phyloP scores from a whole-genome alignment of 2,888 invertebrate species.

The Ferrisia virgata region DNA sequence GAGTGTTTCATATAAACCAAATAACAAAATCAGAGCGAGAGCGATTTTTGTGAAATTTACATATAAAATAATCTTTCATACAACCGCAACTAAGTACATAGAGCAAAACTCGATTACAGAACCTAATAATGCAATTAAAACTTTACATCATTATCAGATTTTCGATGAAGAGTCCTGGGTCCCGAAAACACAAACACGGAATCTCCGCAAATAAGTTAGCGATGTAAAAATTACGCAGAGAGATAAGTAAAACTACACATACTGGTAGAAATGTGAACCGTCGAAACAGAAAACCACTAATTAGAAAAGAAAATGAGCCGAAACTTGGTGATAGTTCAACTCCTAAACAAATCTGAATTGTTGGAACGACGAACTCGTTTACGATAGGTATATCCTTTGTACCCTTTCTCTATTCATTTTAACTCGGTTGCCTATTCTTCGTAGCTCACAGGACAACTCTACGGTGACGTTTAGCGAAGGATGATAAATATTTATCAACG shows the following conservation, averaged over 20 bases:
- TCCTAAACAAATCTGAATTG: constrained; percentile 7
- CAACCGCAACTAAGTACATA: not conserved
- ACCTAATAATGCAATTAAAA: constrained; percentile 24
- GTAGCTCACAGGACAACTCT: not conserved
- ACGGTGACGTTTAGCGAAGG: constrained; percentile 22
- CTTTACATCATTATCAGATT: constrained; percentile 5
- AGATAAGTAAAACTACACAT: constrained; percentile 12
- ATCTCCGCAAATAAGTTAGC: not conserved
- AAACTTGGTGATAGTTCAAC: constrained; percentile 18
- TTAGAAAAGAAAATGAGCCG: constrained; percentile 28
- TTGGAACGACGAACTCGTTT: not conserved
- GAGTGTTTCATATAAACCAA: too few species aligned
- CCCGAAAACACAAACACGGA: not conserved
- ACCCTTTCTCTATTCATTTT: not conserved
- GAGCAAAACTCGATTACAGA: not conserved
- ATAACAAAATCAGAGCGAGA: too few species aligned
- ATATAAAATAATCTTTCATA: not conserved
- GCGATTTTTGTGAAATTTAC: not conserved
- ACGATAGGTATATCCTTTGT: constrained; percentile 16
- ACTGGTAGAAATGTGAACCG: not conserved
- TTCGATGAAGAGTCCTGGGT: not conserved
- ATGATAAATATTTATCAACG: constrained; percentile 30
- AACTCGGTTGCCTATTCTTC: not conserved
- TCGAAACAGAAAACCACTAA: constrained; percentile 11
- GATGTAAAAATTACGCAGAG: not conserved